Evolutionary conservation across 2,888 invertebrate species (phyloP), one percentile per base, ranked within the genome.

Genomic region (Therioaphis trifolii): DNA sequence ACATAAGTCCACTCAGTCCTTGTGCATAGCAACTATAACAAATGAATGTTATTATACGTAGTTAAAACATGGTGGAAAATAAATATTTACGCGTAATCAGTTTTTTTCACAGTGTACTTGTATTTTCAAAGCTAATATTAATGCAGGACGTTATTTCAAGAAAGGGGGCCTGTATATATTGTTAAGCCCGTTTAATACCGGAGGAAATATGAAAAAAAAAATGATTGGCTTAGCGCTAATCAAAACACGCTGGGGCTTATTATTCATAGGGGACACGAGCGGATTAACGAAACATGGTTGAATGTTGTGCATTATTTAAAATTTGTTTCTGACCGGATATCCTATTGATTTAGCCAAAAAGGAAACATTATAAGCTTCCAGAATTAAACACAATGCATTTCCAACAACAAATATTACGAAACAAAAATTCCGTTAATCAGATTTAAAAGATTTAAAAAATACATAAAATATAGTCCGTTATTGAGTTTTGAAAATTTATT

Each of bases 181-280:
- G 68, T 52, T 68, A 78, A 78, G 68, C 68, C 24, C 78, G 24
- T 68, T 78, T 78, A 78, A 78, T 78, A 9, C 40, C 12, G 15
- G 52, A 49, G 40, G 24, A 68, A 68, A 68, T 68, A 78, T 52
- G 49, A 12, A 24, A 66, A 24, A 66, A 21, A 63, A 68, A 58
- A 61, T 71, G 27, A 80, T 71, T 71, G 79, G 79, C 79, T 80
- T 80, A 80, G 15, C 29, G 79, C 27, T 80, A 71, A 79, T 79
- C 78, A 69, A 79, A 80, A 80, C 79, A 66, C 58, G 11, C 27
- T 5, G 24, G 68, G 68, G 79, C 40, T 58, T 80, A 80, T 80
- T 71, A 58, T 68, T 52, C 68, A 43, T 12, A 69, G 63, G 71
- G 79, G 79, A 71, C 43, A 46, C 58, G 15, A 49, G 46, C 55